Conservation (phyloP, 2,888 invertebrate species). For the Lasioglossum morio region DNA sequence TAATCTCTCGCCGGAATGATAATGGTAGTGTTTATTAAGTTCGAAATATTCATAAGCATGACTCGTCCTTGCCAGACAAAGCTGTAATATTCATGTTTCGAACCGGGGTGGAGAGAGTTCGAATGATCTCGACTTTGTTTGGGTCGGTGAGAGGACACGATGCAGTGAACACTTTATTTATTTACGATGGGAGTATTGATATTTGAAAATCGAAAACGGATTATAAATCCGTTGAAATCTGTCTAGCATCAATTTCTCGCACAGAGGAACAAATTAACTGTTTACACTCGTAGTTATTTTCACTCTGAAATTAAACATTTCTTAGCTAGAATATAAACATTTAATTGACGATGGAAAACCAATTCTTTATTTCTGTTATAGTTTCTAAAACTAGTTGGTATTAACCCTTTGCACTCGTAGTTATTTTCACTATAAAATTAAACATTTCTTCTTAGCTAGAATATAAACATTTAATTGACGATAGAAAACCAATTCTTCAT, state of each 20-base stretch:
- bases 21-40: neutral
- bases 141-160: slow-evolving; percentile 4
- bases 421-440: too few species aligned
- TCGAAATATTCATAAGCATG: neutral
- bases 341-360: too few species aligned
- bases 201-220: neutral
- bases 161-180: neutral
- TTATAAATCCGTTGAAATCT: neutral
- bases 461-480: too few species aligned
- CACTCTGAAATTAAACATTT: too few species aligned
- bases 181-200: neutral
- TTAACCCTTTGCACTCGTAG: too few species aligned
- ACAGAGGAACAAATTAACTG: neutral
- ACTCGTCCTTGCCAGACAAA: neutral
- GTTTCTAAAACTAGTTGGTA: too few species aligned
- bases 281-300: too few species aligned
- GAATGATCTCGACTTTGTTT: neutral
- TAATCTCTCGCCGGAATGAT: neutral
- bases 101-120: neutral
- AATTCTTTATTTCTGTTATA: too few species aligned
- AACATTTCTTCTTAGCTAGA: too few species aligned
- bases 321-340: too few species aligned
- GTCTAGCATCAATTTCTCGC: neutral
- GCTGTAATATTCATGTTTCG: neutral
- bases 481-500: too few species aligned